These are phyloP conservation scores for Nymphalis urticae DNA, from an alignment of 2,888 invertebrate species.

Conservation along the genomic window DNA sequence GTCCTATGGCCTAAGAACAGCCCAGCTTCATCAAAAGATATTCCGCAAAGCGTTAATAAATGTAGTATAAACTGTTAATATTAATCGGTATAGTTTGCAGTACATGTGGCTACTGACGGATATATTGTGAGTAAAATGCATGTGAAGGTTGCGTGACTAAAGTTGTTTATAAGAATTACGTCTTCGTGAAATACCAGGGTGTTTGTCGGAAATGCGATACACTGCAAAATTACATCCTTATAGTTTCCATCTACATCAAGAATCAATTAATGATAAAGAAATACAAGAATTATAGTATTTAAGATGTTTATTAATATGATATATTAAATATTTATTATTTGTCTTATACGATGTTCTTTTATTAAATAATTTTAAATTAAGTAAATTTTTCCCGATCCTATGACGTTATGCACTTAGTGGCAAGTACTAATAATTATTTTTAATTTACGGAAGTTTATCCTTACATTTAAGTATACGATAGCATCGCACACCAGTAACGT, in stretches of 20 bases:
- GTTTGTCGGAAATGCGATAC: slow-evolving; percentile 33
- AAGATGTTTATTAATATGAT: neutral
- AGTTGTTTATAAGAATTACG: slow-evolving; percentile 32
- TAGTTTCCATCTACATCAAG: slow-evolving; percentile 4
- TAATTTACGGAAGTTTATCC: neutral
- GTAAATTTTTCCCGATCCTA: too few relatives aligned
- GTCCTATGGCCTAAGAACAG: too few relatives aligned
- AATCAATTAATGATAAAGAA: neutral
- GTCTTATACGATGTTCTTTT: too few relatives aligned
- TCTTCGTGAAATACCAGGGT: slow-evolving; percentile 31
- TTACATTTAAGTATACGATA: neutral
- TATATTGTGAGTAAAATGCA: slow-evolving; percentile 10
- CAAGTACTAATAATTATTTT: neutral
- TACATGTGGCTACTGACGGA: neutral
- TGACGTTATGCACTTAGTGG: too few relatives aligned
- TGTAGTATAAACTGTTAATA: too few relatives aligned
- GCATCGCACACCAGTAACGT: neutral
- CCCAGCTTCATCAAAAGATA: too few relatives aligned
- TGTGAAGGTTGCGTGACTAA: slow-evolving; percentile 35
- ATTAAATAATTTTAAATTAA: too few relatives aligned
- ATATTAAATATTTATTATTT: neutral
- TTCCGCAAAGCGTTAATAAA: too few relatives aligned
- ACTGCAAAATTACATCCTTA: slow-evolving; percentile 28
- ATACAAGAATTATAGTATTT: too few relatives aligned
- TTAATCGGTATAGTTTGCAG: too few relatives aligned